Percentiles rank a stretch among this genome's conserved stretches.
phyloP scores from a whole-genome alignment of 1,140 invertebrate genomes.

The Trichogramma pretiosum region DNA sequence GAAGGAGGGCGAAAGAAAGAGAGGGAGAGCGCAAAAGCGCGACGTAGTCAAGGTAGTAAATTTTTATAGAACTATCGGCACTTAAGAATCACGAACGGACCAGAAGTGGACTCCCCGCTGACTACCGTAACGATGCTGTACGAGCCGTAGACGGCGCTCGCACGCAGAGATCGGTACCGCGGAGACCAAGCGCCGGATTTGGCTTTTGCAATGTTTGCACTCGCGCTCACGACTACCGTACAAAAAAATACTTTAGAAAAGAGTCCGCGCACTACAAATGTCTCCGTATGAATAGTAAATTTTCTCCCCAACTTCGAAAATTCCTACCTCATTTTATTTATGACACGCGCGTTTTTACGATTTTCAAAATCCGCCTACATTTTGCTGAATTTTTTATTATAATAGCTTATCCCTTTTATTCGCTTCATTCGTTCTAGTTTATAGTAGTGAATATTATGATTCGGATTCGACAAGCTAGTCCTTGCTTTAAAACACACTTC shows the following conservation, averaged over 20 bases:
- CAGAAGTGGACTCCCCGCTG: conserved; percentile 23
- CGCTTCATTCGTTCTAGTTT: not conserved
- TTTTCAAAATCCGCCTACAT: conserved; percentile 20
- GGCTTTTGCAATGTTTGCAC: conserved; percentile 2
- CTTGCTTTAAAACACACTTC: no score
- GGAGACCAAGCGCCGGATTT: not conserved
- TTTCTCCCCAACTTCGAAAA: not conserved
- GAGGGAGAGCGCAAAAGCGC: no score
- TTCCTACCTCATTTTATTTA: conserved; percentile 13
- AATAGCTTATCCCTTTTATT: conserved; percentile 6
- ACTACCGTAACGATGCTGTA: conserved; percentile 15
- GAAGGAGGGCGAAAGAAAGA: no score
- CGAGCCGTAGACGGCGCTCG: not conserved
- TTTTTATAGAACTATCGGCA: conserved; percentile 18
- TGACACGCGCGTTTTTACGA: conserved; percentile 16
- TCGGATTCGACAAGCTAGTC: no score
- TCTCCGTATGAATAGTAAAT: no score
- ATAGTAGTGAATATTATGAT: no score
- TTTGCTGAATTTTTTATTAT: conserved; percentile 21
- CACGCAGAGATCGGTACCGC: not conserved
- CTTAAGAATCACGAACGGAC: not conserved
- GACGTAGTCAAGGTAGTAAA: conserved; percentile 30
- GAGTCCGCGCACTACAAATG: not conserved
- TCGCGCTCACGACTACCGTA: conserved; percentile 27
- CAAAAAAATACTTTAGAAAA: conserved; percentile 28